Evolutionary conservation across 92 coral and sea anemone species (phyloP), one percentile per base, ranked within the genome.

Genomic region (Palythoa grandis): DNA sequence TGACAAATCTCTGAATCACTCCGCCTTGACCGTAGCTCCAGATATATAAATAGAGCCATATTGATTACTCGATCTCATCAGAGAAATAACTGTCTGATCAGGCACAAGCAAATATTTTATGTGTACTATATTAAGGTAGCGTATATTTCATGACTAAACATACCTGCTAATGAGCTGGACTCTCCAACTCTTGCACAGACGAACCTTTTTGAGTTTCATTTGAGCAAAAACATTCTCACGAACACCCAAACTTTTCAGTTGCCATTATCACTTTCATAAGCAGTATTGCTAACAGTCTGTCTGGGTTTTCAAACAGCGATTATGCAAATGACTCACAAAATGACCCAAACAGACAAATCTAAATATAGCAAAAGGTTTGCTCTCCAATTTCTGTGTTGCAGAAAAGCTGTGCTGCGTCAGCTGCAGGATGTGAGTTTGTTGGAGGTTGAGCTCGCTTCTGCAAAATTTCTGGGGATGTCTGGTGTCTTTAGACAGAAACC

Each of bases 401-500:
- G 15, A 25, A 20, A 24, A 65, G n/a, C 39, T 35, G 19, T 23
- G 43, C 20, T 66, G 65, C 43, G 47, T 38, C 5, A 80, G 48
- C 52, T 76, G 82, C 47, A 76, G 17, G 38, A 47, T 48, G 63
- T 20, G 48, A 14, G 16, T 7, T 40, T 47, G 15, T 11, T 4
- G 22, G 74, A 63, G 56, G 73, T 17, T 66, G 58, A 78, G 24
- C 72, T 80, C 60, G 53, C 25, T 13, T 66, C 39, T 80, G 85
- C 85, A 80, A 80, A 80, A 66, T 14, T 67, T 80, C 43, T 80
- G 85, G 70, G 74, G 74, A 23, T 58, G 85, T 80, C 85, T 80
- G 85, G 74, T 52, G 85, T 67, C 74, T 67, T 80, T 80, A 48
- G 85, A 80, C 85, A 48, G 85, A 80, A 80, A 80, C 25, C 25